A percentile compares a stretch with the other conserved stretches of the same genome.
Evolutionary conservation across 2,888 invertebrate species (phyloP).

Genomic region (Pristionchus arcanus): DNA sequence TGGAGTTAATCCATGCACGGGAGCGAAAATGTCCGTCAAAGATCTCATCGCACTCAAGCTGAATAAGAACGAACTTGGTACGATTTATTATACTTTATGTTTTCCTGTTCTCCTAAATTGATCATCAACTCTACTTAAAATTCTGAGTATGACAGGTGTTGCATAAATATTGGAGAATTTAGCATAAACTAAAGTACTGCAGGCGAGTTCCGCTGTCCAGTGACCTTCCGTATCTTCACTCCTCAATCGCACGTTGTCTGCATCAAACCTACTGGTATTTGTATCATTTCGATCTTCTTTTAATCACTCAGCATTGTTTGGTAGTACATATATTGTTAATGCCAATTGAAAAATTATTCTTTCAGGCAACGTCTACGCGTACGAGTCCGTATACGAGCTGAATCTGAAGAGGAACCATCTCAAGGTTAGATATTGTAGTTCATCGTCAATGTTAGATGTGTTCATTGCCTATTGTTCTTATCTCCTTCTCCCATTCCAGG

Average conservation of each 20-base stretch:
- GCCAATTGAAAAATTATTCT: not conserved
- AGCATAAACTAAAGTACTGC: not conserved
- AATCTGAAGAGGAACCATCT: slow-evolving; percentile 95
- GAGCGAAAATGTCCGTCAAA: slow-evolving; percentile 90
- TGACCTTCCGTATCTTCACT: slow-evolving; percentile 85
- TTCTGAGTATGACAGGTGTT: not conserved
- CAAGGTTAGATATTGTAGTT: slow-evolving; percentile 82
- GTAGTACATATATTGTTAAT: not conserved
- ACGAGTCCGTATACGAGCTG: slow-evolving; percentile 87
- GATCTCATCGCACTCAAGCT: slow-evolving; percentile 90
- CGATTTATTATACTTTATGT: not conserved
- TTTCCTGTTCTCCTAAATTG: no score
- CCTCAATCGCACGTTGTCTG: slow-evolving; percentile 95
- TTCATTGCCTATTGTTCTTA: not conserved
- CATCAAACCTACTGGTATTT: slow-evolving; percentile 88
- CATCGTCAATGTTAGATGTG: no score
- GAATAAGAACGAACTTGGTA: slow-evolving; percentile 87
- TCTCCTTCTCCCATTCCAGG: slow-evolving; percentile 80
- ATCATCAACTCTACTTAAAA: no score
- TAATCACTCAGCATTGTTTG: not conserved
- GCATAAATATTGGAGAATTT: not conserved
- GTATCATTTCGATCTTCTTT: not conserved
- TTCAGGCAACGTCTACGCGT: slow-evolving; percentile 89
- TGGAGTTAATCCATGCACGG: slow-evolving; percentile 94
- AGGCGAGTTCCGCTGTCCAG: slow-evolving; percentile 78